Evolutionary conservation across 2,888 invertebrate species (phyloP), one percentile per base, ranked within the genome.

Genomic region (Tuberolachnus salignus): DNA sequence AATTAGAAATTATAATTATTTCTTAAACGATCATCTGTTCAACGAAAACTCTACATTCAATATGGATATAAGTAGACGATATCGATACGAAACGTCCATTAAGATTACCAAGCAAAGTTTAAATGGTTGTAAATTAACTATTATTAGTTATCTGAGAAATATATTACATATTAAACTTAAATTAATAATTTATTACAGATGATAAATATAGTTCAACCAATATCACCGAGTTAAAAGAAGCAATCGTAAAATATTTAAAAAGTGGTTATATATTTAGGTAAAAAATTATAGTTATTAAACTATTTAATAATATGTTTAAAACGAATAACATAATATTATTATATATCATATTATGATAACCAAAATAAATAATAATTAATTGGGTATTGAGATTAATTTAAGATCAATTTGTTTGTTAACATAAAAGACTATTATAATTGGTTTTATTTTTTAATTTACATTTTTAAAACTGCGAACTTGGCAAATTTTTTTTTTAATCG

Each of bases 241-340:
- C 89, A 81, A 87, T 90, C 82, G 88, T 89, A 82, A 86, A 88
- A 61, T 89, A 90, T 85, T 87, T 92, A 84, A 86, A 87, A 81
- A 89, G 88, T 81, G 92, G 92, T 63, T 88, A 89, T 85, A 87
- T 88, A 83, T 88, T 92, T 83, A 91, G 91, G 92, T 92, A 66
- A 64, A 64, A 63, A 19, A 46, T n/a, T 21, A 44, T 1, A 21
- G 14, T 8, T 13, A 3, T 10, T 3, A 51, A 51, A n/a, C 16
- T 51, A 51, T n/a, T 34, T 34, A 34, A 34, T 6, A 4, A 34
- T 34, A 34, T 34, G 6, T 34, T 34, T 34, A 34, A 34, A 4
- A 34, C 34, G 3, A 34, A 34, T 34, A 34, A 34, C 6, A 34
- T 34, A 34, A 34, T 34, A 34, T 34, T 34, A 34, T 34, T 34